phyloP scores from a whole-genome alignment of 1,140 invertebrate species.

The Carposina sasakii region DNA sequence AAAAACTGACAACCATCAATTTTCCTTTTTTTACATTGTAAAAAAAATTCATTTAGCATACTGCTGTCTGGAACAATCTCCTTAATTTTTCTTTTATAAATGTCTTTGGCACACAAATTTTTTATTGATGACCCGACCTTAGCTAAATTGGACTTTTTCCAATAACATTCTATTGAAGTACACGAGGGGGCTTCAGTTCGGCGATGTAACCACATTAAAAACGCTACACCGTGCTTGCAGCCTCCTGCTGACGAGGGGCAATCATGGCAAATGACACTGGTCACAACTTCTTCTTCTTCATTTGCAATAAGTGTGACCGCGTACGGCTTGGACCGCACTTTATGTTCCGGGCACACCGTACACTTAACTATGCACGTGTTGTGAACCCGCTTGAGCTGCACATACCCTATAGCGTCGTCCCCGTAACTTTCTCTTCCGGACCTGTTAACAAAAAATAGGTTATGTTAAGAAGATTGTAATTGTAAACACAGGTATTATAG shows the following conservation, averaged over 20 bases:
- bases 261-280: constrained; percentile 9
- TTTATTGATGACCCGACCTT: constrained; percentile 15
- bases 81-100: constrained; percentile 12
- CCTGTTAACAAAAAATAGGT: too few species aligned
- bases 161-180: constrained; percentile 36
- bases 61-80: constrained; percentile 3
- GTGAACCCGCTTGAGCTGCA: constrained; percentile 24
- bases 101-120: constrained; percentile 13
- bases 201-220: constrained; percentile 44
- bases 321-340: constrained; percentile 11
- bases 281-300: constrained; percentile 14
- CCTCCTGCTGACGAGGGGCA: constrained; percentile 18
- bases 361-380: constrained; percentile 32
- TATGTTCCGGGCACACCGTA: constrained; percentile 25
- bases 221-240: constrained; percentile 48
- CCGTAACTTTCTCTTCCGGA: not conserved
- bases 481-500: too few species aligned
- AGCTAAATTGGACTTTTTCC: constrained; percentile 15
- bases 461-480: too few species aligned
- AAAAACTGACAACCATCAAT: constrained; percentile 16
- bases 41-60: constrained; percentile 12
- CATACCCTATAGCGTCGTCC: constrained; percentile 33
- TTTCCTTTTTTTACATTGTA: constrained; percentile 25
- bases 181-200: constrained; percentile 38
- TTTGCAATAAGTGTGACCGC: constrained; percentile 5